These are phyloP conservation scores for Girardia tigrina DNA, from an alignment of 2,888 invertebrate species.

Conservation along the genomic window DNA sequence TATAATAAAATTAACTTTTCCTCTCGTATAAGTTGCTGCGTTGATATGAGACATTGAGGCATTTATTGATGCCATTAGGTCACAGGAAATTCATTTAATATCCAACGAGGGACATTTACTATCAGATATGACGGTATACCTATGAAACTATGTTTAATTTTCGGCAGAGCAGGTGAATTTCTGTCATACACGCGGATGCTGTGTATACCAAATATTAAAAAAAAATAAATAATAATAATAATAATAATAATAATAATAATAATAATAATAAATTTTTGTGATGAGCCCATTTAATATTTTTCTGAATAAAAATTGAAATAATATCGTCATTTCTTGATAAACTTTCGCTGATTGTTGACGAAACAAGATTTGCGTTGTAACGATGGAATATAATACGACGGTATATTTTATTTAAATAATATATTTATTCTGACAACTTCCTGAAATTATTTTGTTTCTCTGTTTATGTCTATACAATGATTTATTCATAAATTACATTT, in stretches of 20 bases:
- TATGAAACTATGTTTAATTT: conserved; percentile 20
- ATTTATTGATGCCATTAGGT: conserved; percentile 23
- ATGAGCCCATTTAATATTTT: background rate
- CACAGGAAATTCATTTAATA: conserved; percentile 23
- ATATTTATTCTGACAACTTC: conserved; percentile 23
- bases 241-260: no score
- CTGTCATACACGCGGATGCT: conserved; percentile 2
- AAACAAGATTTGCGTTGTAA: background rate
- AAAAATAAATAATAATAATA: no score
- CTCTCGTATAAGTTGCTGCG: conserved; percentile 1
- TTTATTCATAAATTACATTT: conserved; percentile 21
- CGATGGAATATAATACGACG: conserved; percentile 14
- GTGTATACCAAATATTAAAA: background rate
- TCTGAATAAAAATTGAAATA: background rate
- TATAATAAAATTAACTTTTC: conserved; percentile 23
- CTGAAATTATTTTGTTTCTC: conserved; percentile 18
- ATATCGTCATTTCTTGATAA: background rate
- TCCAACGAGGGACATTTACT: conserved; percentile 16
- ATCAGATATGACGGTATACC: conserved; percentile 7
- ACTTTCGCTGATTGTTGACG: conserved; percentile 9
- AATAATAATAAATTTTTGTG: background rate
- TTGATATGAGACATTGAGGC: conserved; percentile 5
- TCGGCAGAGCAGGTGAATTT: conserved; percentile 23
- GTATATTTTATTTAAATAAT: conserved; percentile 20
- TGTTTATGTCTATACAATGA: conserved; percentile 7